These are phyloP conservation scores for Bellardia pandia DNA, from an alignment of 2,888 invertebrate genomes.

Conservation along the genomic window DNA sequence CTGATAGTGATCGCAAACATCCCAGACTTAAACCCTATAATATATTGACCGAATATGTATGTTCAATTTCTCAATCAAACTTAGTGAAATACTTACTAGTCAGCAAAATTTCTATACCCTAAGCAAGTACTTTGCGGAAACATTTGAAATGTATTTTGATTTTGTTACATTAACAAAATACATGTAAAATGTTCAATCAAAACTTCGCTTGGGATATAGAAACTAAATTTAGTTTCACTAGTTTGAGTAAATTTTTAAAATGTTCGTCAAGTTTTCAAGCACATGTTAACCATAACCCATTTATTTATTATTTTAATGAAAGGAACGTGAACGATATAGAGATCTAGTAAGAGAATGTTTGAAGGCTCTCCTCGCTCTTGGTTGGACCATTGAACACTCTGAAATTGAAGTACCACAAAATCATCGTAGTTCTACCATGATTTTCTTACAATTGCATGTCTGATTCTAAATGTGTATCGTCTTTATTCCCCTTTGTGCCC, in stretches of 20 bases:
- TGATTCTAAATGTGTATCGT: constrained; percentile 42
- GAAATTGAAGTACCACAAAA: constrained; percentile 93
- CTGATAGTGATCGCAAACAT: constrained; percentile 94
- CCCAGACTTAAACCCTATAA: constrained; percentile 97
- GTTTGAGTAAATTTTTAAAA: background rate
- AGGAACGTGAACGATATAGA: constrained; percentile 97
- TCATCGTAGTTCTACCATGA: constrained; percentile 90
- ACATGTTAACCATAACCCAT: background rate
- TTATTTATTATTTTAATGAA: constrained; percentile 80
- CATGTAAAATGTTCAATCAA: no score
- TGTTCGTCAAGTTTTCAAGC: background rate
- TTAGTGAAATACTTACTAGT: background rate
- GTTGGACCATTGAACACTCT: constrained; percentile 96
- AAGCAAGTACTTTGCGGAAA: no score
- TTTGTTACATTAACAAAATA: no score
- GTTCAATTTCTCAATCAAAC: constrained; percentile 78
- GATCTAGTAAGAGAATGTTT: constrained; percentile 98
- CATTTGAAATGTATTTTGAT: no score
- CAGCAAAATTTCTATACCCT: background rate
- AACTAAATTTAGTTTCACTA: background rate
- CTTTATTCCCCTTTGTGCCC: constrained; percentile 17
- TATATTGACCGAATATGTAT: constrained; percentile 95
- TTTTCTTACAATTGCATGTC: constrained; percentile 55
- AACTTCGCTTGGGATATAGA: no score
- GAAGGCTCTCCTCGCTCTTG: constrained; percentile 96